These are phyloP conservation scores for Rhynchonema sp. DNA, from an alignment of 2,888 invertebrate genomes.

Conservation along the genomic window DNA sequence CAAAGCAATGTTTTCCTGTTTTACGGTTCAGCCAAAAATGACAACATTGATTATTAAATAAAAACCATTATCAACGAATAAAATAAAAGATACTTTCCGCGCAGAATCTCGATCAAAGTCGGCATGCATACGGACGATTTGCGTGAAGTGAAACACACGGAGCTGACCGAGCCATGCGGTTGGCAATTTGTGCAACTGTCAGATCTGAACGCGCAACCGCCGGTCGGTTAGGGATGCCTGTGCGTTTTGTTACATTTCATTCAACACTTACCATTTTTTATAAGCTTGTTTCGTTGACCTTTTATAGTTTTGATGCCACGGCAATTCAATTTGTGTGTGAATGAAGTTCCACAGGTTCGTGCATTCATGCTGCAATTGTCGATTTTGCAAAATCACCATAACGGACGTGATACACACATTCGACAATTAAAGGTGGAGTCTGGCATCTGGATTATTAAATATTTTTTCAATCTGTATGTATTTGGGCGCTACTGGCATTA, in stretches of 20 bases:
- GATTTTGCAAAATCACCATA: constrained; percentile 91
- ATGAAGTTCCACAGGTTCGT: constrained; percentile 43
- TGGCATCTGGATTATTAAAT: too few relatives aligned
- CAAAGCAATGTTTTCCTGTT: too few relatives aligned
- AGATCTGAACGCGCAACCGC: constrained; percentile 39
- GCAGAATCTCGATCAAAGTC: constrained; percentile 65
- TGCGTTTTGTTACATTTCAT: not conserved
- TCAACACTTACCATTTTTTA: not conserved
- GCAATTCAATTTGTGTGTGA: not conserved
- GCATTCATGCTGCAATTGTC: constrained; percentile 93
- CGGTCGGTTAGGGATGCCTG: constrained; percentile 4
- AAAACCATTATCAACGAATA: too few relatives aligned
- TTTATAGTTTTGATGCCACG: too few relatives aligned
- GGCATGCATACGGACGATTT: constrained; percentile 91
- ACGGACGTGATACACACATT: constrained; percentile 94
- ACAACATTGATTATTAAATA: too few relatives aligned
- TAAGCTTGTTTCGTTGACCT: too few relatives aligned
- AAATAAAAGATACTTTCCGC: constrained; percentile 4
- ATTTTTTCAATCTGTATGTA: too few relatives aligned
- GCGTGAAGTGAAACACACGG: constrained; percentile 80
- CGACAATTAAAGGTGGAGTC: constrained; percentile 68
- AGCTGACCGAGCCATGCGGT: constrained; percentile 78
- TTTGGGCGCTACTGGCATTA: not conserved
- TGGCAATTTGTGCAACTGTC: constrained; percentile 86
- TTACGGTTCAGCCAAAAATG: too few relatives aligned